phyloP scores from a whole-genome alignment of 2,797 vertebrate species.

The Anolis apletophallus region DNA sequence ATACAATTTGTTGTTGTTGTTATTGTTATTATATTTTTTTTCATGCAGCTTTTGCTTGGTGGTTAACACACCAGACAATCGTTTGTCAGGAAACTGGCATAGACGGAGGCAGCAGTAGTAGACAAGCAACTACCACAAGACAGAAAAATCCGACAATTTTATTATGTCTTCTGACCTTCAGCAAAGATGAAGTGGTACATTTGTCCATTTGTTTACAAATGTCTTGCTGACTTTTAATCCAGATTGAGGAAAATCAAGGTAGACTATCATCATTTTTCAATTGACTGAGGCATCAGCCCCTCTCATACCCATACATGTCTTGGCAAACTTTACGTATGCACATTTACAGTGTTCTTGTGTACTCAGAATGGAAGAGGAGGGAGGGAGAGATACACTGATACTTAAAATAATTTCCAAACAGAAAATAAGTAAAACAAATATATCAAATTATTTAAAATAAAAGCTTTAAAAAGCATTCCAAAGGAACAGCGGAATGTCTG shows the following conservation, averaged over 20 bases:
- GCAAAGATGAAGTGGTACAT: neutral
- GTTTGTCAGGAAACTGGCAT: constrained; percentile 2
- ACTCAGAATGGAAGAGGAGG: neutral
- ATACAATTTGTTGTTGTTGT: too few relatives aligned
- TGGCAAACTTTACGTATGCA: too few relatives aligned
- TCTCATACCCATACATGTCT: neutral
- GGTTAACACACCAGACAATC: neutral
- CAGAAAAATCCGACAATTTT: neutral
- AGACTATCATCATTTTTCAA: neutral
- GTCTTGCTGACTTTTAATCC: neutral
- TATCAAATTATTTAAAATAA: constrained; percentile 63
- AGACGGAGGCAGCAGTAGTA: neutral
- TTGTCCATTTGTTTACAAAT: neutral
- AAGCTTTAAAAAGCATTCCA: constrained; percentile 70
- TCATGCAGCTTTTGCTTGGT: neutral
- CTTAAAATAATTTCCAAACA: constrained; percentile 51
- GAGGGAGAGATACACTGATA: neutral
- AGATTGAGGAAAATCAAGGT: neutral
- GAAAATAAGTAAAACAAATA: constrained; percentile 67
- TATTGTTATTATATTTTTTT: too few relatives aligned
- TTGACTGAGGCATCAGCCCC: neutral
- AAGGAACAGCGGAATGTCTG: constrained; percentile 79
- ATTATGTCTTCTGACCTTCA: neutral
- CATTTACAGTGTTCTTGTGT: neutral
- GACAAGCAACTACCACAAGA: neutral